Conservation (phyloP, 2,888 invertebrate species). For the Tinea trinotella region DNA sequence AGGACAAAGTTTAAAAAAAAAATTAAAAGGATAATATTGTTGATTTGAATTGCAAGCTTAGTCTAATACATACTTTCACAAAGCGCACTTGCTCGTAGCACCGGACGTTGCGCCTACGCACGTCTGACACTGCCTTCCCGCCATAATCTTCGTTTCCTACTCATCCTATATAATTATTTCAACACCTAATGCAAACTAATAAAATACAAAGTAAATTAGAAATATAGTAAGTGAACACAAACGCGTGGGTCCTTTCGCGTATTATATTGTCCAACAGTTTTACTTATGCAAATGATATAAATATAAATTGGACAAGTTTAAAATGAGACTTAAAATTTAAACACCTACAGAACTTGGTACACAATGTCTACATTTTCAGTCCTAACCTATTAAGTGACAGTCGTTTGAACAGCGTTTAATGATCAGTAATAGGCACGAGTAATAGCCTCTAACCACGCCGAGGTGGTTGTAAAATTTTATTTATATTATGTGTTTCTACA, state of each 20-base stretch:
- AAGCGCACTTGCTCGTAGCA: conserved; percentile 12
- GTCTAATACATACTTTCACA: conserved; percentile 7
- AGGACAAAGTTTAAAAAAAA: no score
- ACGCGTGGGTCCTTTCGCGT: background rate
- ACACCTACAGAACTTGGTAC: conserved; percentile 11
- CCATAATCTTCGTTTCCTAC: conserved; percentile 1
- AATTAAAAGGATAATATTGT: no score
- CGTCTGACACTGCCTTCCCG: background rate
- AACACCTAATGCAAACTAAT: background rate
- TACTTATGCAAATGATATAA: background rate
- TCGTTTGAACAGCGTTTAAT: conserved; percentile 32
- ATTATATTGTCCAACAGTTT: background rate
- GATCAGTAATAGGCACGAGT: conserved; percentile 30
- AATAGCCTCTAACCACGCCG: conserved; percentile 32
- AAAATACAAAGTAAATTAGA: background rate
- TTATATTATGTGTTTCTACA: conserved; percentile 26
- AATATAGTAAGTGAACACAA: background rate
- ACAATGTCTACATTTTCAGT: conserved; percentile 25
- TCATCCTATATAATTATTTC: conserved; percentile 5
- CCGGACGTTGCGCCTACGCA: conserved; percentile 12
- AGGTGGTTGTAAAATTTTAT: conserved; percentile 34
- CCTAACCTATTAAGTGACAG: conserved; percentile 22
- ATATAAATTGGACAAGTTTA: background rate
- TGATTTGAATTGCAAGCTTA: background rate
- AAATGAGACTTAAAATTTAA: conserved; percentile 1